Evolutionary conservation across 2,888 invertebrate genomes (phyloP).

Genomic region (Hirtodrosophila cameraria): DNA sequence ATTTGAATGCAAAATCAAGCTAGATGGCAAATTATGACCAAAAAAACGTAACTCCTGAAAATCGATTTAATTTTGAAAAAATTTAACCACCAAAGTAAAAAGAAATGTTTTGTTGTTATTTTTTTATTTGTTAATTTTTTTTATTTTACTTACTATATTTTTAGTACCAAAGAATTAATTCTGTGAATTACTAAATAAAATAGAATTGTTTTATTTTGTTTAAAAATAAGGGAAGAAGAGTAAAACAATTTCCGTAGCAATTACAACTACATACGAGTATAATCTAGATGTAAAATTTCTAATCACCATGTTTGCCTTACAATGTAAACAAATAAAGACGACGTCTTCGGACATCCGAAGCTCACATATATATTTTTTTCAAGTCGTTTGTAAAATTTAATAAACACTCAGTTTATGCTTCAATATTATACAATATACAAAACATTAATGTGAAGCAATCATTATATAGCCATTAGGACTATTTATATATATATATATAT

Average conservation of each 20-base stretch:
- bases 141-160: neutral
- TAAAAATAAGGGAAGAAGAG: conserved; percentile 33
- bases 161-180: conserved; percentile 8
- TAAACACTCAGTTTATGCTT: conserved; percentile 35
- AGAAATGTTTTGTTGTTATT: too few species aligned
- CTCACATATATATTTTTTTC: conserved; percentile 19
- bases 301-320: conserved; percentile 55
- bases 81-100: too few species aligned
- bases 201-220: conserved; percentile 42
- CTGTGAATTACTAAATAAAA: conserved; percentile 47
- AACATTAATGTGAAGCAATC: conserved; percentile 34
- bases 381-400: conserved; percentile 47
- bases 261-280: conserved; percentile 46
- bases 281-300: conserved; percentile 52
- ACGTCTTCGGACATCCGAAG: conserved; percentile 48
- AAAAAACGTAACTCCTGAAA: too few species aligned
- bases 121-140: too few species aligned
- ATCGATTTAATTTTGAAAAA: too few species aligned
- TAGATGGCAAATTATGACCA: too few species aligned
- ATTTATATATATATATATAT: neutral
- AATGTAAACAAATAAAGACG: conserved; percentile 48
- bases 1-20: too few species aligned
- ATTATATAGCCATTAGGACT: conserved; percentile 8
- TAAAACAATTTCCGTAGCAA: conserved; percentile 43
- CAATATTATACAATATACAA: conserved; percentile 45